These are phyloP conservation scores for Fistularia tabacaria DNA, from an alignment of 2,797 vertebrate species.

Conservation along the genomic window DNA sequence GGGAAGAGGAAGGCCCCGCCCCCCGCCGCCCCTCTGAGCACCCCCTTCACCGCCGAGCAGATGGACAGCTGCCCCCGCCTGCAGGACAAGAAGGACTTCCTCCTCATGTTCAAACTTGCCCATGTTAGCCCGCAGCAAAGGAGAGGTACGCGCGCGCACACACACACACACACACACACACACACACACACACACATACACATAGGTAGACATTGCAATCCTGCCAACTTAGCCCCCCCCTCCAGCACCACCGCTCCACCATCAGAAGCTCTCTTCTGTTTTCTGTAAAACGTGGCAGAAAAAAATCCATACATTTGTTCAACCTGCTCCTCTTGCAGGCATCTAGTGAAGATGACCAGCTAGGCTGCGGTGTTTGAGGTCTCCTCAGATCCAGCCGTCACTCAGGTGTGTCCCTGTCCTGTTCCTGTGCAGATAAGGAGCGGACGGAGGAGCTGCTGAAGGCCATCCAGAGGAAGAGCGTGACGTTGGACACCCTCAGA, in stretches of 20 bases:
- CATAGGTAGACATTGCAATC: too few relatives aligned
- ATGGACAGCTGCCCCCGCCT: conserved; percentile 87
- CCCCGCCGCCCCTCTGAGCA: conserved; percentile 73
- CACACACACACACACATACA: not conserved
- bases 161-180: too few relatives aligned
- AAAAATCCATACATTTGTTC: too few relatives aligned
- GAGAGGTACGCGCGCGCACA: conserved; percentile 74
- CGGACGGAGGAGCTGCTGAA: conserved; percentile 81
- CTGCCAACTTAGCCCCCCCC: too few relatives aligned
- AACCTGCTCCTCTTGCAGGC: too few relatives aligned
- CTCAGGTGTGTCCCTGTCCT: not conserved
- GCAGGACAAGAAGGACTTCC: conserved; percentile 88
- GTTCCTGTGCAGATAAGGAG: conserved; percentile 58
- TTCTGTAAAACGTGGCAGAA: too few relatives aligned
- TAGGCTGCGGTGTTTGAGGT: too few relatives aligned
- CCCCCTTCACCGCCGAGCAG: conserved; percentile 84
- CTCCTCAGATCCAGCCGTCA: not conserved
- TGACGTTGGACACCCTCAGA: conserved; percentile 75
- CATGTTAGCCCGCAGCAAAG: conserved; percentile 85
- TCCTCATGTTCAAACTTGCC: conserved; percentile 84
- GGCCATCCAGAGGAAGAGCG: conserved; percentile 84
- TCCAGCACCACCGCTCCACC: not conserved
- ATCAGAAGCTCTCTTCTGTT: too few relatives aligned
- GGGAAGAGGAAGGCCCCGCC: conserved; percentile 78
- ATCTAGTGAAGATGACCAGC: too few relatives aligned